Base-by-base conservation (phyloP, 2,113 vertebrate species). In the Poeciliopsis prolifica region DNA sequence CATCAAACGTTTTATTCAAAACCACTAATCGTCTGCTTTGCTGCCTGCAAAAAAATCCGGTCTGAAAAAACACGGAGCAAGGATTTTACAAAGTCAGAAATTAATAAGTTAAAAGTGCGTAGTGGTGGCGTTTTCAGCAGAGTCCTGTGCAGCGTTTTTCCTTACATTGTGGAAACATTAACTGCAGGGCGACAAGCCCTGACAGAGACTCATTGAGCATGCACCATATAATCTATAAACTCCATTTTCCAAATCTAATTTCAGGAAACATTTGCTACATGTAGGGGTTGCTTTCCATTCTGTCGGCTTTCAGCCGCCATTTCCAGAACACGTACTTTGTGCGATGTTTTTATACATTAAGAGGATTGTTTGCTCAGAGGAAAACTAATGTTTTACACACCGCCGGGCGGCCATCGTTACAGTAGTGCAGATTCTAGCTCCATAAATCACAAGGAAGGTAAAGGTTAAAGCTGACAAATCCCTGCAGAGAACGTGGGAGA, bases 151-250 rank as follows among this genome's bases (percentile, higher is more conserved):
- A 19, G 22, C 10, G 22, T 58, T 58, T 58, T 58, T 58, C 51
- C 51, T 58, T 58, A 58, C 51, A 58, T n/a, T 58, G 51, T 58
- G 51, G 51, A 58, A 58, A 58, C 51, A 58, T 58, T 58, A 58
- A 58, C 51, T n/a, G 51, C 7, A 9, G 24, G 51, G 22, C 22
- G 51, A 58, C 22, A 58, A 86, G 83, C 66, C 89, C 66, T 58
- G 42, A 89, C 79, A 86, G 73, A 87, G 69, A 82, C 81, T 77
- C 75, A 78, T 74, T 78, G 75, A 79, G 75, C 70, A 85, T 75
- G 82, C 83, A 76, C 8, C n/a, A 80, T 68, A 68, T 14, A 64
- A 85, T 75, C 70, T 79, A 82, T 76, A 91, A 44, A 42, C 73
- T 58, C 6, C 69, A 75, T 28, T 75, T 79, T 80, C 42, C 81